Evolutionary conservation across 1,140 invertebrate genomes (phyloP).

Genomic region (Berghia stephanieae): DNA sequence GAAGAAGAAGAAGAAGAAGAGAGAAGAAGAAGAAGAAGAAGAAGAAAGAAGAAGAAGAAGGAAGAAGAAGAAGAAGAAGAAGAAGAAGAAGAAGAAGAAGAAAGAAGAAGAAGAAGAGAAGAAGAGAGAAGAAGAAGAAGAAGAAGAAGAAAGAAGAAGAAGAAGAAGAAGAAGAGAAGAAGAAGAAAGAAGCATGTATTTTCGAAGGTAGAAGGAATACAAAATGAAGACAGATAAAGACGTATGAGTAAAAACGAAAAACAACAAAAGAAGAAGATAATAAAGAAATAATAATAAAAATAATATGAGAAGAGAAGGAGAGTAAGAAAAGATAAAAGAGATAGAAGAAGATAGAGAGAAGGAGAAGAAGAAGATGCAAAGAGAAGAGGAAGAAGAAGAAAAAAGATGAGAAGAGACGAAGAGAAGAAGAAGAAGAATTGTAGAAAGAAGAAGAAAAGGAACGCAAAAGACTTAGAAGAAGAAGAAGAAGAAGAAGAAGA

Average conservation of each 20-base stretch:
- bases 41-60: neutral
- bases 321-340: neutral
- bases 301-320: neutral
- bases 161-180: neutral
- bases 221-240: neutral
- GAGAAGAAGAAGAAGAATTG: neutral
- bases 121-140: slow-evolving; percentile 14
- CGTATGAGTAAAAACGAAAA: neutral
- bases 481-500: slow-evolving; percentile 42
- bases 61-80: neutral
- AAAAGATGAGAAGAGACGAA: neutral
- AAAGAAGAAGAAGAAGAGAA: neutral
- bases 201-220: neutral
- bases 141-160: slow-evolving; percentile 17
- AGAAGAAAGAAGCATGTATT: neutral
- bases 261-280: neutral
- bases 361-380: neutral
- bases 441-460: neutral
- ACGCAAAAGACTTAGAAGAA: neutral
- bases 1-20: neutral
- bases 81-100: neutral
- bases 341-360: neutral
- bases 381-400: neutral
- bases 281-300: neutral
- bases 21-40: neutral